phyloP scores from a whole-genome alignment of 2,797 vertebrate species.

The Calcarius lapponicus region DNA sequence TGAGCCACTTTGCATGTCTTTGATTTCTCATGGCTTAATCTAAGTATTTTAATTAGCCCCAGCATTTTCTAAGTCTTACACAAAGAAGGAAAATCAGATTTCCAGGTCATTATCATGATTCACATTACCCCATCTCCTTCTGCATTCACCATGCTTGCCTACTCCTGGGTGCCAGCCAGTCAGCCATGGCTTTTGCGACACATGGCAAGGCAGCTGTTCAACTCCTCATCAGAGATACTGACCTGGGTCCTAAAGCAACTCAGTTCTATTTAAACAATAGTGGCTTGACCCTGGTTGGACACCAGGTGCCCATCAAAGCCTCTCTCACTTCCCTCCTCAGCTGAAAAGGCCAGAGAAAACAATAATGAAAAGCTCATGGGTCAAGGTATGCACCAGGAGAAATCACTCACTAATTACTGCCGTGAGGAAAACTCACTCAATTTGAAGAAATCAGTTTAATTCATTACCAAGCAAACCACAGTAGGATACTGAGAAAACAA shows the following conservation, averaged over 20 bases:
- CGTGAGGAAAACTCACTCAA: neutral
- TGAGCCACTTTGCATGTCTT: neutral
- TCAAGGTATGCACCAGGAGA: neutral
- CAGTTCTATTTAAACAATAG: neutral
- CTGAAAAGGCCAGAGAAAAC: neutral
- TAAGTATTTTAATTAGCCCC: slow-evolving; percentile 53
- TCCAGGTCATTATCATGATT: slow-evolving; percentile 3
- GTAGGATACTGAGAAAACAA: neutral
- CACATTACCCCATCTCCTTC: neutral
- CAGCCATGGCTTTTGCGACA: neutral
- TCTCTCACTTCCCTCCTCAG: neutral
- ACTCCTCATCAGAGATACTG: neutral
- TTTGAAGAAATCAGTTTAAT: neutral
- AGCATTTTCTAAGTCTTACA: neutral
- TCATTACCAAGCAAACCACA: neutral
- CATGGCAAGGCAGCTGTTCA: neutral
- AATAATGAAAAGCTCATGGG: neutral
- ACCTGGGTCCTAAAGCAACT: neutral
- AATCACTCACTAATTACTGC: neutral
- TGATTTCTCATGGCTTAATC: slow-evolving; percentile 23
- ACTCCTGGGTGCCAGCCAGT: neutral
- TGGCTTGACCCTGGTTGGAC: neutral
- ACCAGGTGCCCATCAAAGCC: neutral
- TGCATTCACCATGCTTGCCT: neutral
- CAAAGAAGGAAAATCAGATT: slow-evolving; percentile 7